Base-by-base conservation (phyloP, 2,888 invertebrate genomes). In the Strigamia transsilvanica region DNA sequence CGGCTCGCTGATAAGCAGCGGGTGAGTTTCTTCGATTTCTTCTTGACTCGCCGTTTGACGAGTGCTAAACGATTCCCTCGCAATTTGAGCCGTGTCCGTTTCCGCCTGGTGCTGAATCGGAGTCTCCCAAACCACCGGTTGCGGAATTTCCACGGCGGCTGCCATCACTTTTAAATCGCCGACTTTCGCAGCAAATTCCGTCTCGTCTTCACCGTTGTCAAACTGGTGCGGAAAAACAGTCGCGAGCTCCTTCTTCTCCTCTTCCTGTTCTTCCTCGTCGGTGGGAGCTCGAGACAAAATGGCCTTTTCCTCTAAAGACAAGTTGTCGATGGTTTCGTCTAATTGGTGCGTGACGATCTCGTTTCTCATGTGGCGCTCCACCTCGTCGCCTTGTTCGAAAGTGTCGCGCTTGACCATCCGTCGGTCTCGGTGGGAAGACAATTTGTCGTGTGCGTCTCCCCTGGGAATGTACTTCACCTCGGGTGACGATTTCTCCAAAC, bases 341-440 rank as follows among this genome's bases (percentile, higher is more conserved):
- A 85, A 82, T 79, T 85, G 85, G 82, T 84, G 84, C 34, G 84
- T 83, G 80, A 85, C 83, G 51, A 85, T 85, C 82, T 85, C 85
- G 38, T 83, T 84, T 73, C 84, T 82, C 56, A 85, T 85, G n/a
- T 85, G 85, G 79, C 84, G 83, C 79, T 82, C 84, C 46, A 85
- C 83, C 42, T 83, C 81, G 18, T 82, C 79, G 3, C 56, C 82
- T n/a, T 61, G n/a, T 79, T 83, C 83, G 82, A 83, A 41, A 32
- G 81, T 81, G 34, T 81, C 42, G 51, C 78, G 41, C 21, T 61
- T 77, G 18, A 51, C 38, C 27, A 51, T 42, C 15, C 15, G 73
- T 10, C 32, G 82, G n/a, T 81, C 80, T 32, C 82, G n/a, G 6
- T 21, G 51, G 79, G 38, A 21, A 23, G 38, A 81, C 23, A 34